phyloP scores from a whole-genome alignment of 2,113 vertebrate species.

The Emydura subglobosa region DNA sequence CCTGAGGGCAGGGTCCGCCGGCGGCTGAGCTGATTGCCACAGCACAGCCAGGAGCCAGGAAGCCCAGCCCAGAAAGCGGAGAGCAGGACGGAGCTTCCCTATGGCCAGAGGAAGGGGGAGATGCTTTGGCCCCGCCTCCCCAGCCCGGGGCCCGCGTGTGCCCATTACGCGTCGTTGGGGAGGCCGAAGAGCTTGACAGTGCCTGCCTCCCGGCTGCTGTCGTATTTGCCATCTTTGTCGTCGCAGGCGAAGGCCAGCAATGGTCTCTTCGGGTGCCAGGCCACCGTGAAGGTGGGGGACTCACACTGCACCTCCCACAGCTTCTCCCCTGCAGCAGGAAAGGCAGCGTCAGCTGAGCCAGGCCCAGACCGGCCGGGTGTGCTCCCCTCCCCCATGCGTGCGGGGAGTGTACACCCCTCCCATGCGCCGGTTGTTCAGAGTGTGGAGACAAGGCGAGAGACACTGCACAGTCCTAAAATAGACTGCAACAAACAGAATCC shows the following conservation, averaged over 20 bases:
- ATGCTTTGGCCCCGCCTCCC: background rate
- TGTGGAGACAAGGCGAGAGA: background rate
- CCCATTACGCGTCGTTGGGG: conserved; percentile 91
- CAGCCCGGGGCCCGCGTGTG: background rate
- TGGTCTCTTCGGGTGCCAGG: conserved; percentile 97
- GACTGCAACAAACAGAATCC: background rate
- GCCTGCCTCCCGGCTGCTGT: conserved; percentile 95
- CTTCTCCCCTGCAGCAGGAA: conserved; percentile 89
- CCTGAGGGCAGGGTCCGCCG: accelerated
- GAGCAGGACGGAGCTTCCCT: too few species aligned
- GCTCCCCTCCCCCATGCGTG: too few species aligned
- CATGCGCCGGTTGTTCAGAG: background rate
- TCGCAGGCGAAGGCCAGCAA: conserved; percentile 97
- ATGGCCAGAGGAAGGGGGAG: background rate
- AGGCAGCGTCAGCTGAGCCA: background rate
- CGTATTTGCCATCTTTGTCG: conserved; percentile 98
- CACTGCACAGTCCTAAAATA: background rate
- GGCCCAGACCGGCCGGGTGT: background rate
- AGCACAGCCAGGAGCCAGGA: background rate
- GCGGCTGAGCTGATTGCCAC: background rate
- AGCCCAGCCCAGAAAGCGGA: background rate
- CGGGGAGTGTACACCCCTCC: background rate
- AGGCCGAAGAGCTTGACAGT: conserved; percentile 99
- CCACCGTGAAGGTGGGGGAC: conserved; percentile 97
- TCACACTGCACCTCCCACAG: conserved; percentile 99